phyloP scores from a whole-genome alignment of 2,797 vertebrate genomes.

The Notoglanidium macrostoma region DNA sequence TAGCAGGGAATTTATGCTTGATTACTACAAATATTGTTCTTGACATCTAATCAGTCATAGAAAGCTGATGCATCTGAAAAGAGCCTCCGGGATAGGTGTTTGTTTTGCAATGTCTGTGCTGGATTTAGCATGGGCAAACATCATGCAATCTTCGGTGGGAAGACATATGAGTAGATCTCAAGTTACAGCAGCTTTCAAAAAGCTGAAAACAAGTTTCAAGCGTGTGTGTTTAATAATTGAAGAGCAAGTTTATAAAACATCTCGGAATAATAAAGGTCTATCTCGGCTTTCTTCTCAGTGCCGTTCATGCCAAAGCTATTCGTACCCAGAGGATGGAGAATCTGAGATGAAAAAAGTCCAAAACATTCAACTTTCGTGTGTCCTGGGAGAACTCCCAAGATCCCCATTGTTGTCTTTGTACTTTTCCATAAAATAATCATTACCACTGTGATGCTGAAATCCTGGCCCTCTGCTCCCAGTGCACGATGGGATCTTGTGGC shows the following conservation, averaged over 20 bases:
- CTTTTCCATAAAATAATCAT: slow-evolving; percentile 52
- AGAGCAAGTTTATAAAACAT: slow-evolving; percentile 43
- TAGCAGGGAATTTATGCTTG: neutral
- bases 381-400: slow-evolving; percentile 37
- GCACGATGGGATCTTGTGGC: slow-evolving; percentile 18
- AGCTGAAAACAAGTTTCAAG: slow-evolving; percentile 38
- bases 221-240: slow-evolving; percentile 36
- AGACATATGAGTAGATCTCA: slow-evolving; percentile 7
- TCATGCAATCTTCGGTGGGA: neutral
- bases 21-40: neutral
- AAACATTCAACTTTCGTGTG: slow-evolving; percentile 25
- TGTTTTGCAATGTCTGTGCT: slow-evolving; percentile 20
- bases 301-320: slow-evolving; percentile 34
- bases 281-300: slow-evolving; percentile 5
- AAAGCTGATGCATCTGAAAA: slow-evolving; percentile 2
- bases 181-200: slow-evolving; percentile 16
- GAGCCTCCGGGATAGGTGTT: slow-evolving; percentile 12
- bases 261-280: slow-evolving; percentile 37
- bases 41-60: neutral
- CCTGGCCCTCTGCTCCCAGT: slow-evolving; percentile 37
- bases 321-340: slow-evolving; percentile 21
- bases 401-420: slow-evolving; percentile 36
- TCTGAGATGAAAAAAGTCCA: slow-evolving; percentile 3
- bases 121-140: slow-evolving; percentile 30
- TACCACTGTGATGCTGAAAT: slow-evolving; percentile 27